Percentiles rank a stretch among this genome's conserved stretches.
phyloP scores from a whole-genome alignment of 2,888 invertebrate genomes.

The Hylaea fasciaria region DNA sequence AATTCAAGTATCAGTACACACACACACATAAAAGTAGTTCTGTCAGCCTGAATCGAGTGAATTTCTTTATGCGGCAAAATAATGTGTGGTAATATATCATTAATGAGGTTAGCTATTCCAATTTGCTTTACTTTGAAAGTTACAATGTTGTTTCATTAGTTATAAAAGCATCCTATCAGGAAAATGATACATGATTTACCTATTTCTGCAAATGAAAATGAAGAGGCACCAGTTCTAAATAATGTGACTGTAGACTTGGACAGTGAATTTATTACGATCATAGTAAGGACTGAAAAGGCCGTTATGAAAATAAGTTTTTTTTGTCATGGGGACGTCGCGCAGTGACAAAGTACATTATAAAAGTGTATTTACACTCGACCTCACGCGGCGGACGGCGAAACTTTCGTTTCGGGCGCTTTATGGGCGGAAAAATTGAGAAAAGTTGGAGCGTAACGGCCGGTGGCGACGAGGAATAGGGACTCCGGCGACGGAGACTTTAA shows the following conservation, averaged over 20 bases:
- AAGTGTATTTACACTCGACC: conserved; percentile 83
- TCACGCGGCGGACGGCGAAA: conserved; percentile 78
- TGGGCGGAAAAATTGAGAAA: conserved; percentile 84
- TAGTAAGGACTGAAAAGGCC: conserved; percentile 43
- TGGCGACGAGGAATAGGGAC: conserved; percentile 73
- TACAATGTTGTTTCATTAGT: background rate
- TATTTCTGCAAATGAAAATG: conserved; percentile 3
- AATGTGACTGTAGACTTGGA: conserved; percentile 7
- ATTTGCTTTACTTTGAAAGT: background rate
- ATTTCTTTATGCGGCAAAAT: conserved; percentile 8
- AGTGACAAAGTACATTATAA: conserved; percentile 82
- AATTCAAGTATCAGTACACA: conserved; percentile 23
- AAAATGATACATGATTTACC: background rate
- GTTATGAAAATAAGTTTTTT: conserved; percentile 74
- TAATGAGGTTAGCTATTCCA: conserved; percentile 6
- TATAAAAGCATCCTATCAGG: background rate
- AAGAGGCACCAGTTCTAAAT: no score
- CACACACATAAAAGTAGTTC: conserved; percentile 18
- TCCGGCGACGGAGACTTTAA: conserved; percentile 75
- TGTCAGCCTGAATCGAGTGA: background rate
- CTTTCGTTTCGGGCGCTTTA: conserved; percentile 82
- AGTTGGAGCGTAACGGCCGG: conserved; percentile 84
- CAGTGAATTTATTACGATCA: conserved; percentile 25
- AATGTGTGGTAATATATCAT: background rate
- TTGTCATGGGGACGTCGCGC: conserved; percentile 65